Evolutionary conservation across 2,888 invertebrate genomes (phyloP), one percentile per base, ranked within the genome.

Genomic region (Acleris emargana): DNA sequence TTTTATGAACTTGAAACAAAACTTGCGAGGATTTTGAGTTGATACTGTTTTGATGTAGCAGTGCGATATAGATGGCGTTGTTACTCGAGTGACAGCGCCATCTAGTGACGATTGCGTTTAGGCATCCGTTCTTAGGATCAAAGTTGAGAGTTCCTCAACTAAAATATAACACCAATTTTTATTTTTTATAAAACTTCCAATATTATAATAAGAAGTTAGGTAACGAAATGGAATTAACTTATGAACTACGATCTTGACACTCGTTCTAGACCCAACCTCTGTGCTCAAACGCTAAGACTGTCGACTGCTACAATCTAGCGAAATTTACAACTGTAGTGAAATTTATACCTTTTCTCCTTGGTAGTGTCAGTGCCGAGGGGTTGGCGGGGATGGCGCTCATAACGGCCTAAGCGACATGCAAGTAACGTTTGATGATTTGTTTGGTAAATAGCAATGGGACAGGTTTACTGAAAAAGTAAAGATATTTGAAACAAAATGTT

Each of bases 261-360:
- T 22, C 38, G 20, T 18, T 38, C 58, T 51, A 13, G 32, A 50
- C 58, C 28, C 42, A 54, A 60, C 51, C 38, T 61, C 20, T 17
- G 57, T 66, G 66, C 66, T 66, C 66, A 66, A 66, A 55, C n/a
- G 64, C 55, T 38, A 64, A 66, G 66, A 66, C 66, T 66, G 66
- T 61, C 18, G 42, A 50, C 51, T 57, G 66, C 61, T 66, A 64
- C 64, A 60, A 64, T 52, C 57, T 66, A 66, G 66, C 51, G 22
- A 66, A 66, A 45, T 66, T 47, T 66, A 66, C 66, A 60, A 47
- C 32, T 32, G 61, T 66, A 66, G 66, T 59, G 51, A 57, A 66
- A 45, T 66, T 57, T 66, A 25, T 57, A 45, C 38, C 38, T 51
- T 52, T 52, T 58, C 59, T 66, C 60, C 60, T 64, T 16, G 4